These are phyloP conservation scores for Erithacus rubecula DNA, from an alignment of 2,797 vertebrate genomes.

Conservation along the genomic window DNA sequence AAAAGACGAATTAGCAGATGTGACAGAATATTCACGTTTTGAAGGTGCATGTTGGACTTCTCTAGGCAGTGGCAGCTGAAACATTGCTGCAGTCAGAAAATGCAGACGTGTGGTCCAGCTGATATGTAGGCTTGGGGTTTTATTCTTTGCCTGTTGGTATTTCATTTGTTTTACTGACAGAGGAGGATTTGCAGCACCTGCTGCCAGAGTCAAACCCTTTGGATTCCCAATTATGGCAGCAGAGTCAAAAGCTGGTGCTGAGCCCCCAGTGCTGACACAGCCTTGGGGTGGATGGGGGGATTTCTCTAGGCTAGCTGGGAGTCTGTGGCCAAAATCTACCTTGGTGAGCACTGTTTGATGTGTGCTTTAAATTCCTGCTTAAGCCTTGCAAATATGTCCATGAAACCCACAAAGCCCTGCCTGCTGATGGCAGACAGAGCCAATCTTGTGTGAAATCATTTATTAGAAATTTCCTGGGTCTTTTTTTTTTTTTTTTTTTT, in stretches of 20 bases:
- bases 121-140: neutral
- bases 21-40: neutral
- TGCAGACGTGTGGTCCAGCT: neutral
- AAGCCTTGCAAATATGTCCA: neutral
- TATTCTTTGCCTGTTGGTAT: neutral
- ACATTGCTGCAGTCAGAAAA: neutral
- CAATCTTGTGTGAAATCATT: neutral
- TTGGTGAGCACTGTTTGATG: neutral
- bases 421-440: neutral
- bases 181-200: neutral
- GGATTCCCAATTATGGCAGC: neutral
- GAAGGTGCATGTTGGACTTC: neutral
- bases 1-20: neutral
- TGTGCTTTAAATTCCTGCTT: neutral
- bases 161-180: neutral
- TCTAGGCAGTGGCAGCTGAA: neutral
- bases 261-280: neutral
- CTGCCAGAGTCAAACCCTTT: neutral
- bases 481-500: neutral
- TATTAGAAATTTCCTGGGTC: neutral
- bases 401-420: neutral
- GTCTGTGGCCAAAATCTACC: neutral
- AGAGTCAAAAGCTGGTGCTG: neutral
- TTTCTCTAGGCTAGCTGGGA: neutral
- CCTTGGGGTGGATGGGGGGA: fast-evolving